phyloP scores from a whole-genome alignment of 2,113 vertebrate species.

The Mastomys natalensis region DNA sequence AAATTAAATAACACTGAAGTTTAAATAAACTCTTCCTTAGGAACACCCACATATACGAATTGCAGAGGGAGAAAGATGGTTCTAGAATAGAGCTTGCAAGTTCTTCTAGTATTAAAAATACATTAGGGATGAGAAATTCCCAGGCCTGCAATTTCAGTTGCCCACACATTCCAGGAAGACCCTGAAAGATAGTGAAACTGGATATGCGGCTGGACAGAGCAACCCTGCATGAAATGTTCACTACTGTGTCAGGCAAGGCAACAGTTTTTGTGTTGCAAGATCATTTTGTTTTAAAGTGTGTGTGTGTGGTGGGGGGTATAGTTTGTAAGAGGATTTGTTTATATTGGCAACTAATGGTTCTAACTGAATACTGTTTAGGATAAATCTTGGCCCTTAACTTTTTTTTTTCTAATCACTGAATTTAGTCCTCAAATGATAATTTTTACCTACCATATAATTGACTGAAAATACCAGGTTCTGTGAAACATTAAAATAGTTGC shows the following conservation, averaged over 20 bases:
- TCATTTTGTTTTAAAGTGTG: not conserved
- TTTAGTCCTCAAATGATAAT: not conserved
- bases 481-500: constrained; percentile 29
- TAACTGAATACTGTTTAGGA: not conserved
- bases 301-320: not conserved
- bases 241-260: not conserved
- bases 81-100: not conserved
- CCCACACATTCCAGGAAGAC: not conserved
- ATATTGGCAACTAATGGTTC: not conserved
- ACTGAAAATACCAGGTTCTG: not conserved
- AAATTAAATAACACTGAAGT: not conserved
- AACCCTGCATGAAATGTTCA: not conserved
- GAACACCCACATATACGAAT: not conserved
- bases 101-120: not conserved
- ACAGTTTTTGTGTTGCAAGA: not conserved
- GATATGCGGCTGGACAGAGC: not conserved
- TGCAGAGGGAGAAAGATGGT: not conserved
- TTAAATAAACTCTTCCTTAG: not conserved
- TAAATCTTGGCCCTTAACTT: not conserved
- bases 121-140: not conserved
- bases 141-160: not conserved
- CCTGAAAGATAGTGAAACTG: not conserved
- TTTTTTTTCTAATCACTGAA: constrained; percentile 39
- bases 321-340: not conserved
- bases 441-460: not conserved